phyloP scores from a whole-genome alignment of 2,113 vertebrate genomes.

The Oceanodroma tethys region DNA sequence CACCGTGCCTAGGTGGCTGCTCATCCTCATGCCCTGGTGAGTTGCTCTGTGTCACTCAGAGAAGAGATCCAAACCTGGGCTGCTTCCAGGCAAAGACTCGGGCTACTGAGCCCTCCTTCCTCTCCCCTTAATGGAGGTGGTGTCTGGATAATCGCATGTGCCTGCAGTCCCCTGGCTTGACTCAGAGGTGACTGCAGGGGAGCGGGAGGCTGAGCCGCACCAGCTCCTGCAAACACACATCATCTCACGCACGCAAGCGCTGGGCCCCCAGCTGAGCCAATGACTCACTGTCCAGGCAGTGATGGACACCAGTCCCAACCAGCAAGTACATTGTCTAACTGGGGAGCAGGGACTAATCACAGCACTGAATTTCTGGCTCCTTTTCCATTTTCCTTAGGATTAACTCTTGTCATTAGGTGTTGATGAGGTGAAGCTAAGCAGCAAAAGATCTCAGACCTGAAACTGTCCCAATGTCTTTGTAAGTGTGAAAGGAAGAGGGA shows the following conservation, averaged over 20 bases:
- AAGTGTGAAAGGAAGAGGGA: not conserved
- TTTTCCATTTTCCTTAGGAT: not conserved
- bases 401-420: not conserved
- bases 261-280: not conserved
- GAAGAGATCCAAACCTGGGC: not conserved
- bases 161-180: not conserved
- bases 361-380: not conserved
- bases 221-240: not conserved
- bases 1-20: not conserved
- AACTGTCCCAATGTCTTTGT: not conserved
- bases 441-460: not conserved
- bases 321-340: not conserved
- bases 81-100: not conserved
- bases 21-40: accelerated
- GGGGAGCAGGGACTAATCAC: not conserved
- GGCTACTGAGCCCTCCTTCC: not conserved
- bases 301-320: not conserved
- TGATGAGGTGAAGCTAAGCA: not conserved
- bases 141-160: not conserved
- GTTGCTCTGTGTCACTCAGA: not conserved
- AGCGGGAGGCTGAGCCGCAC: not conserved
- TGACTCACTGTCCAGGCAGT: accelerated
- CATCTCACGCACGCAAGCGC: not conserved
- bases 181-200: not conserved
- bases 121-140: not conserved